Percentiles rank a stretch among this genome's conserved stretches.
Evolutionary conservation across 2,888 invertebrate species (phyloP).

Genomic region (Oeneis ivallda): DNA sequence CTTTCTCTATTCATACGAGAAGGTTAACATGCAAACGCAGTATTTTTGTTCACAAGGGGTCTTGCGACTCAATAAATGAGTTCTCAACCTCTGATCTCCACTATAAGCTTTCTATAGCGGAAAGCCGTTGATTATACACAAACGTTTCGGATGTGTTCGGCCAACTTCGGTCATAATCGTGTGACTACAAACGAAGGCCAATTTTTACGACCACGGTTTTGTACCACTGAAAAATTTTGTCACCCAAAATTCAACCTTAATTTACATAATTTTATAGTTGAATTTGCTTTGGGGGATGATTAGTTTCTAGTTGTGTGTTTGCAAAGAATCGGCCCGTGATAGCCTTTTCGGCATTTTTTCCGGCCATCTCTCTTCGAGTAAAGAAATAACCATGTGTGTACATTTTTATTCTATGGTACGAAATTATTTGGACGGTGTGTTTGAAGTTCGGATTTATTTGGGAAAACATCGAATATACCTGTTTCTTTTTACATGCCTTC

Average conservation of each 20-base stretch:
- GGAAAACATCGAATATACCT: background rate
- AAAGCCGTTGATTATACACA: slow-evolving; percentile 39
- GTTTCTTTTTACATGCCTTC: too few relatives aligned
- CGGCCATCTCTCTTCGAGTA: slow-evolving; percentile 65
- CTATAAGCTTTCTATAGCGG: slow-evolving; percentile 27
- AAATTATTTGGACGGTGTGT: background rate
- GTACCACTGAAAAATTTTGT: slow-evolving; percentile 41
- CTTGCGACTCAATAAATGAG: slow-evolving; percentile 33
- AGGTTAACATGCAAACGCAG: slow-evolving; percentile 27
- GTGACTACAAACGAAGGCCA: slow-evolving; percentile 61
- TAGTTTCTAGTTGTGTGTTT: slow-evolving; percentile 38
- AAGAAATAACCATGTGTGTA: slow-evolving; percentile 63
- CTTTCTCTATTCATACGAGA: slow-evolving; percentile 13
- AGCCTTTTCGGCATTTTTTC: slow-evolving; percentile 66
- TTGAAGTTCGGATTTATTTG: background rate
- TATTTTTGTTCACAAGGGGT: slow-evolving; percentile 30
- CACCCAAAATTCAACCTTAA: slow-evolving; percentile 32
- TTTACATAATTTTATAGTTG: slow-evolving; percentile 41
- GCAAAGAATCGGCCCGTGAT: slow-evolving; percentile 61
- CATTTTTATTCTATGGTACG: slow-evolving; percentile 35
- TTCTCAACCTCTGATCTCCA: slow-evolving; percentile 32
- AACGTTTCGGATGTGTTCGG: slow-evolving; percentile 57
- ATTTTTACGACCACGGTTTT: slow-evolving; percentile 65
- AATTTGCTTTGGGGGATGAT: slow-evolving; percentile 41
- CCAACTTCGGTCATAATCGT: slow-evolving; percentile 63